Base-by-base conservation (phyloP, 2,888 invertebrate species). In the Tubulanus polymorphus region DNA sequence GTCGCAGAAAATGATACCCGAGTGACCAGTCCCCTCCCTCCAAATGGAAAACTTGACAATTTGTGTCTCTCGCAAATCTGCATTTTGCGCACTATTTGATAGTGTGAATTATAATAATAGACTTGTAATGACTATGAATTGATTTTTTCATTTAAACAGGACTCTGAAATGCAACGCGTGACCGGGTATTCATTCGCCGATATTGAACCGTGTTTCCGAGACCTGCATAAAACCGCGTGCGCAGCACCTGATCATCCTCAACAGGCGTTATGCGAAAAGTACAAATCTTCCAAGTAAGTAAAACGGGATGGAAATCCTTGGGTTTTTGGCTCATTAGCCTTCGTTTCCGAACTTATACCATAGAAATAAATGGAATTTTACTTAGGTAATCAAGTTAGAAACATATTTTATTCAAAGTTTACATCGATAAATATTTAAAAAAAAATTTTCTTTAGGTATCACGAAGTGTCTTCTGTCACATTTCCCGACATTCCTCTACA, bases 181-280 rank as follows among this genome's bases (percentile, higher is more conserved):
- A 85, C 90, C 6, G 87, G 88, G 6, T 93, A 91, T 80, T 79
- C 80, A 45, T 71, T 87, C 27, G 80, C 80, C 8, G 81, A 91
- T 60, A 82, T 94, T 55, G 83, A 84, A 62, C 81, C 84, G 20
- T 87, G 90, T 62, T 81, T 91, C 54, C 79, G 84, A 28, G 83
- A 86, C 70, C 82, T 93, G 56, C 85, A 86, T 55, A 83, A 85
- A 67, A 85, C 89, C 15, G 91, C 90, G 75, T 76, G 81, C 49
- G 85, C 85, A 70, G 88, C 90, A 2, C 76, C 83, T 6, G 81
- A 79, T 37, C 83, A 87, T 65, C 84, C 85, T 37, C 91, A 93
- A 74, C 89, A 89, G 76, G 91, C 93, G 48, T 88, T 93, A 63
- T 85, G 87, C 63, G 93, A 93, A 73, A 95, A 94, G 81, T 95